A percentile compares a stretch with the other conserved stretches of the same genome.
Evolutionary conservation across 64 coral and sea anemone genomes (phyloP).

Genomic region (Hydrozoanthus tunicans): DNA sequence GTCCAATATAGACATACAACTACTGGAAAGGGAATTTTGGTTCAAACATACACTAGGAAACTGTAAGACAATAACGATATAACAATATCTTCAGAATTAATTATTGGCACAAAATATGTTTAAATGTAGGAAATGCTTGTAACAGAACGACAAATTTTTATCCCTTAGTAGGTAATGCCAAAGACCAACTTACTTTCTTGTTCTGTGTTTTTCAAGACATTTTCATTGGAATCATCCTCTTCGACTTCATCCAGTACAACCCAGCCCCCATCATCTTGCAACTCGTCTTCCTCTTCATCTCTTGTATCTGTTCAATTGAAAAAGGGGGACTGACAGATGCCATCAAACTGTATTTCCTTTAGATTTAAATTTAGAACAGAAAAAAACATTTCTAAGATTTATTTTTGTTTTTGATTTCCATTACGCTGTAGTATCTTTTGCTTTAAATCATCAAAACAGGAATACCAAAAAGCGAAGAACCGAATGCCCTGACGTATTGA

Average conservation of each 20-base stretch:
- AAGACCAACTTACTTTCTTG: conserved; percentile 34
- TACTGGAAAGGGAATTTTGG: too few relatives aligned
- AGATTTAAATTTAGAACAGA: neutral
- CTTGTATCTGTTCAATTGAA: neutral
- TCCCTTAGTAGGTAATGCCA: too few relatives aligned
- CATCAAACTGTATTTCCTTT: neutral
- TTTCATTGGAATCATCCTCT: conserved; percentile 35
- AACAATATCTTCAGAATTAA: too few relatives aligned
- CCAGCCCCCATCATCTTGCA: conserved; percentile 21
- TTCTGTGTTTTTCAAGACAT: conserved; percentile 16
- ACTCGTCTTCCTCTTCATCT: conserved; percentile 13
- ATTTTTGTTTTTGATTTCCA: too few relatives aligned
- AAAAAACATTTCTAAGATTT: neutral
- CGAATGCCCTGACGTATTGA: neutral
- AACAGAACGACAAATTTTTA: neutral
- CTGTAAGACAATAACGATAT: too few relatives aligned
- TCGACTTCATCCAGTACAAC: conserved; percentile 54
- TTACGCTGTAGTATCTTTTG: too few relatives aligned
- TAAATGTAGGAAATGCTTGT: neutral
- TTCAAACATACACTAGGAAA: too few relatives aligned
- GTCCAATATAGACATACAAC: too few relatives aligned
- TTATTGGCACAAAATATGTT: too few relatives aligned
- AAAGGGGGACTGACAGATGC: neutral
- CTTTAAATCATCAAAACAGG: neutral
- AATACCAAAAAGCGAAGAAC: neutral